phyloP scores from a whole-genome alignment of 2,797 vertebrate species.

The Falco biarmicus region DNA sequence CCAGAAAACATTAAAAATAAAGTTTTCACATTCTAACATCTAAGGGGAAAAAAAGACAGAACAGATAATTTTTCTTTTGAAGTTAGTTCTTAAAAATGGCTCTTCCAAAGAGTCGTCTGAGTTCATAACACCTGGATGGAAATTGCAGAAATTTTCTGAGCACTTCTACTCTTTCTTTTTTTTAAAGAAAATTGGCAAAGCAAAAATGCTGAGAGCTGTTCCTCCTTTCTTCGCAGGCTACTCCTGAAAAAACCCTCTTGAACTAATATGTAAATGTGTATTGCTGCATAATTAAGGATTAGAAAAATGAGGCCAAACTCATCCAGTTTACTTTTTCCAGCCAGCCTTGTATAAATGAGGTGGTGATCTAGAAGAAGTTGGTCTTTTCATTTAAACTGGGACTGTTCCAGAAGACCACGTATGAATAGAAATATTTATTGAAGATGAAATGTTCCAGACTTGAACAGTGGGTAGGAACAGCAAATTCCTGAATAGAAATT shows the following conservation, averaged over 20 bases:
- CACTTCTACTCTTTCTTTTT: not conserved
- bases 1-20: not conserved
- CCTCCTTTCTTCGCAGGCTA: not conserved
- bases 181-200: not conserved
- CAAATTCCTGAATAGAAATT: slow-evolving; percentile 56
- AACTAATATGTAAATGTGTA: slow-evolving; percentile 30
- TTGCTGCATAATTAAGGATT: slow-evolving; percentile 28
- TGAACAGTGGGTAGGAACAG: slow-evolving; percentile 28
- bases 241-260: slow-evolving; percentile 34
- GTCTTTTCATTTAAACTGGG: slow-evolving; percentile 61
- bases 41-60: not conserved
- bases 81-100: not conserved
- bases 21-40: not conserved
- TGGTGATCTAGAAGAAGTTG: slow-evolving; percentile 39
- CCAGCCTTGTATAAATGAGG: slow-evolving; percentile 40
- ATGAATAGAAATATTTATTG: slow-evolving; percentile 55
- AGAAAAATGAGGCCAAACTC: slow-evolving; percentile 1
- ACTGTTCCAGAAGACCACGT: slow-evolving; percentile 43
- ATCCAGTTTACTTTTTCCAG: slow-evolving; percentile 44
- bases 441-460: slow-evolving; percentile 63
- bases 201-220: not conserved
- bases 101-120: not conserved
- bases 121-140: slow-evolving; percentile 12
- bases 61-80: not conserved
- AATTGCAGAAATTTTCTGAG: not conserved